phyloP scores from a whole-genome alignment of 2,797 vertebrate genomes.

The Cyclopterus lumpus region DNA sequence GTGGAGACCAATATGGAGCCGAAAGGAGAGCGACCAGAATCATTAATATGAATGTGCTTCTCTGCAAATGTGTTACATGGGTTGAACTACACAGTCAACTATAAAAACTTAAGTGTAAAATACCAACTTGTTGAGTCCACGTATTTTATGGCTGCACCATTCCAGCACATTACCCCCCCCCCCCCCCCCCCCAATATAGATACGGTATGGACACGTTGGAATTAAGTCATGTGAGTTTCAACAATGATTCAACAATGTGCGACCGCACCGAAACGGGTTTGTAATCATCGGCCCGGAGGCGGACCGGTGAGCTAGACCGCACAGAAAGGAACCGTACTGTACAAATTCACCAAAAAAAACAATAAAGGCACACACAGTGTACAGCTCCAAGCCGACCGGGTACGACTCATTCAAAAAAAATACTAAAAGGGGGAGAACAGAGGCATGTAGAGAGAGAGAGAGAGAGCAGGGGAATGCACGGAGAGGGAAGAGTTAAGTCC shows the following conservation, averaged over 20 bases:
- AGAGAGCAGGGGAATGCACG: slow-evolving; percentile 45
- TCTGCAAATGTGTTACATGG: neutral
- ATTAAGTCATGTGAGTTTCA: slow-evolving; percentile 1
- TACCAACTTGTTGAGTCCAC: neutral
- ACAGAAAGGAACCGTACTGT: neutral
- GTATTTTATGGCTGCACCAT: neutral
- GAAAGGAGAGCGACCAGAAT: neutral
- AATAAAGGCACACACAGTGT: slow-evolving; percentile 18
- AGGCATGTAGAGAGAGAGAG: slow-evolving; percentile 38
- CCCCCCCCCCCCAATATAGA: neutral
- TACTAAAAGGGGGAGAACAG: slow-evolving; percentile 1
- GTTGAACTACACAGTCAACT: no score
- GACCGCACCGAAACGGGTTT: neutral
- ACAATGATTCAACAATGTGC: slow-evolving; percentile 7
- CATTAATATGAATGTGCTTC: neutral
- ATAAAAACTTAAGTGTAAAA: no score
- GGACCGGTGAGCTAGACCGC: neutral
- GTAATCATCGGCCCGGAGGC: slow-evolving; percentile 9
- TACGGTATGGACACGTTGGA: neutral
- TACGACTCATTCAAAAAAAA: slow-evolving; percentile 52
- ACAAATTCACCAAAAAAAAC: slow-evolving; percentile 11
- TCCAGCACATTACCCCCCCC: neutral
- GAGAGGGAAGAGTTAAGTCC: slow-evolving; percentile 84
- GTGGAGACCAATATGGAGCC: neutral
- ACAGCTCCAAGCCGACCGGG: slow-evolving; percentile 23